Conservation (phyloP, 1,140 invertebrate genomes). For the Zaprionus lachaisei region DNA sequence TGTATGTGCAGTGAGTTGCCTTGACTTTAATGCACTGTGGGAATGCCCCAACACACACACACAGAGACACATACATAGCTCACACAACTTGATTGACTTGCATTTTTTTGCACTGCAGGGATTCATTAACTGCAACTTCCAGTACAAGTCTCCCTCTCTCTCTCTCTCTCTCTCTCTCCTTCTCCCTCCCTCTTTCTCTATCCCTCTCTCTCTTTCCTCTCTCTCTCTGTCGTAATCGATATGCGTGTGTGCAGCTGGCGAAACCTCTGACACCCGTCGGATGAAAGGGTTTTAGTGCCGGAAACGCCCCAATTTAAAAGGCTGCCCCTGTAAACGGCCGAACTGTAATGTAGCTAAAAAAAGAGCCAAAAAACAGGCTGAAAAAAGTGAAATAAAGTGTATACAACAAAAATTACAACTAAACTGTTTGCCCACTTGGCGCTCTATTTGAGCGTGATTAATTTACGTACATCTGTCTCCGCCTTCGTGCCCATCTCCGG, state of each 20-base stretch:
- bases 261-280: conserved; percentile 48
- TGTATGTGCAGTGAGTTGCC: conserved; percentile 23
- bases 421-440: conserved; percentile 43
- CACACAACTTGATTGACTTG: conserved; percentile 72
- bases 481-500: conserved; percentile 13
- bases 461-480: conserved; percentile 71
- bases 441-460: conserved; percentile 80
- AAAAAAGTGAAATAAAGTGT: conserved; percentile 5
- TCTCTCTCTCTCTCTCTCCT: conserved; percentile 9
- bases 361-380: conserved; percentile 1
- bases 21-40: conserved; percentile 67
- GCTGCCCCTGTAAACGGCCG: conserved; percentile 35
- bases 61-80: background rate
- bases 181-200: background rate
- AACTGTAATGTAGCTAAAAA: conserved; percentile 11
- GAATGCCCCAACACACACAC: conserved; percentile 49
- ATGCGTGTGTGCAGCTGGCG: conserved; percentile 66
- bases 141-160: conserved; percentile 12
- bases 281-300: conserved; percentile 50
- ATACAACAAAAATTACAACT: background rate
- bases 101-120: conserved; percentile 43
- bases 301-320: conserved; percentile 64
- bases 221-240: conserved; percentile 62
- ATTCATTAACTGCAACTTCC: conserved; percentile 64
- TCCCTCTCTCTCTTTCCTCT: background rate